phyloP scores from a whole-genome alignment of 2,113 vertebrate species.

The Hylia prasina region DNA sequence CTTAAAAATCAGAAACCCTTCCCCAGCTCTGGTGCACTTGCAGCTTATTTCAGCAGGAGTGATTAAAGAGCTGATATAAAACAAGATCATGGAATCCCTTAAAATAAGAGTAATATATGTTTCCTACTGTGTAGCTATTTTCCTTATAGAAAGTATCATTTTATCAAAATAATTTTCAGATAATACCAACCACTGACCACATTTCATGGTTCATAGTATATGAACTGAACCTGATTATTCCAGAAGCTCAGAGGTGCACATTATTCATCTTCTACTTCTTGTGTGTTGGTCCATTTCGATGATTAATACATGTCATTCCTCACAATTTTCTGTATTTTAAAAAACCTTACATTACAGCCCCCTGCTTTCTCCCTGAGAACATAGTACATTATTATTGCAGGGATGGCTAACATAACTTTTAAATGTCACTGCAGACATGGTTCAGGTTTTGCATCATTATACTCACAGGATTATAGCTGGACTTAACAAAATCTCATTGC shows the following conservation, averaged over 20 bases:
- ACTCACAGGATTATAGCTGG: neutral
- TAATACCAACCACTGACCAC: neutral
- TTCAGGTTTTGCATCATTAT: neutral
- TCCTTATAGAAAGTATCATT: neutral
- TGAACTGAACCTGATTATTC: neutral
- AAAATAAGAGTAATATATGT: neutral
- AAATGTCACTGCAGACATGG: neutral
- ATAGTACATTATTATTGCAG: neutral
- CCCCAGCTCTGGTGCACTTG: neutral
- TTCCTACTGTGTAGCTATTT: neutral
- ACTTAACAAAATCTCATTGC: neutral
- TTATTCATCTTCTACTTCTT: neutral
- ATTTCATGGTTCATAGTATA: neutral
- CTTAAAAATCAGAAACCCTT: neutral
- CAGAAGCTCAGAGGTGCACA: neutral
- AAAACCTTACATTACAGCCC: neutral
- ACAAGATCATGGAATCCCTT: neutral
- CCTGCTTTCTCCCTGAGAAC: neutral
- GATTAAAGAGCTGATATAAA: neutral
- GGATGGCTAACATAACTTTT: neutral
- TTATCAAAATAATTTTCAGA: slow-evolving; percentile 8
- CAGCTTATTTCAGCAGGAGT: neutral
- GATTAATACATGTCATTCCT: neutral
- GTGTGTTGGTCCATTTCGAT: neutral
- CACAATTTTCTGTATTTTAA: neutral